Evolutionary conservation across 2,797 vertebrate species (phyloP), one percentile per base, ranked within the genome.

Genomic region (Glyptemys insculpta): DNA sequence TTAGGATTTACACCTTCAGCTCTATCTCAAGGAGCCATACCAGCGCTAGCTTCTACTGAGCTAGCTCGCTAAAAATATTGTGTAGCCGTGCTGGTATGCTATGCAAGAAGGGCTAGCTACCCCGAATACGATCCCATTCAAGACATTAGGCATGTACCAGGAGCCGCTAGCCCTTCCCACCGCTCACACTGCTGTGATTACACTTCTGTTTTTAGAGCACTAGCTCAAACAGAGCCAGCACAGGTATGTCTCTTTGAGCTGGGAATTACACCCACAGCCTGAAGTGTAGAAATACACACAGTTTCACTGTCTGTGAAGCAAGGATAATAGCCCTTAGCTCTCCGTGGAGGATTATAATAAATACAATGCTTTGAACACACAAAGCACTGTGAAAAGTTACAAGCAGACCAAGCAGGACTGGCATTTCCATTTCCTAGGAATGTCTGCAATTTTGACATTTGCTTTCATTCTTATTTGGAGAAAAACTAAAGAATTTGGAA

Each of bases 371-470:
- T 23, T 50, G 59, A 54, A 74, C 49, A 76, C 59, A 9, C 27
- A 89, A 91, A 94, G 59, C 65, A 44, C 19, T 4, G 8, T 47
- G 53, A 16, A 78, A 44, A 49, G 44, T 47, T 14, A 49, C 14
- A 49, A 49, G 44, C 6, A 4, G 23, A 29, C 14, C 5, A 44
- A 76, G 44, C 74, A 83, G 76, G 41, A 44, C 34, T 27, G 86
- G 37, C 80, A 23, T 76, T 91, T 41, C 76, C 80, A 34, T 79
- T 93, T 83, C 27, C 47, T 9, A 31, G 79, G 19, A 88, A 93
- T 25, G 11, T 21, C 6, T 11, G 5, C 4, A 47, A 44, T 44
- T 14, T 85, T 31, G 47, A 49, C 68, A 47, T 82, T 85, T 23
- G 8, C 11, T 18, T 90, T 25, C 65, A 12, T 79, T 92, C 25